These are phyloP conservation scores for Cyanoderma ruficeps DNA, from an alignment of 2,113 vertebrate genomes.

Conservation along the genomic window DNA sequence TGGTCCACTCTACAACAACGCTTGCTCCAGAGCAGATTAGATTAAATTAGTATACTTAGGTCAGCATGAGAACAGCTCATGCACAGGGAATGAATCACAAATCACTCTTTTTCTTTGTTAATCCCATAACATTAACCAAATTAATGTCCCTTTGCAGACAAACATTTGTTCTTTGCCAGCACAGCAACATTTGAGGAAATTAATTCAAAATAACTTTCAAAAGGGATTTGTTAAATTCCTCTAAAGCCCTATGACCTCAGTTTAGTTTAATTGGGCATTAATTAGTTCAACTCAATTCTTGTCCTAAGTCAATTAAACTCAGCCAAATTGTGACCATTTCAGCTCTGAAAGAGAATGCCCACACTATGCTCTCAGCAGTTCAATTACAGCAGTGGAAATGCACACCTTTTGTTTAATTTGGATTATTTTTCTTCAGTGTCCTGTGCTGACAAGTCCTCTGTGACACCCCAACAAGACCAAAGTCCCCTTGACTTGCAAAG, in stretches of 20 bases:
- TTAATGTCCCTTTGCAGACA: constrained; percentile 6
- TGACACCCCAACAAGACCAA: background rate
- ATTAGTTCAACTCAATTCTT: background rate
- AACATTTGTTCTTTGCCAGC: background rate
- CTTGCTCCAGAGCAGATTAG: background rate
- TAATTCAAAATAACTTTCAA: constrained; percentile 35
- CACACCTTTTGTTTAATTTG: background rate
- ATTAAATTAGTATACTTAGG: background rate
- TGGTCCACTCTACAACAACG: background rate
- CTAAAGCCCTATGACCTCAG: background rate
- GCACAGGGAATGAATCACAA: background rate
- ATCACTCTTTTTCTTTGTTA: constrained; percentile 25
- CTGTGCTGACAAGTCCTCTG: background rate
- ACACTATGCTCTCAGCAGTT: background rate
- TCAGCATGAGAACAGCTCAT: background rate
- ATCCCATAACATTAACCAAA: constrained; percentile 26
- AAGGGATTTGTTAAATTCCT: constrained; percentile 30
- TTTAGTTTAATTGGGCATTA: constrained; percentile 33
- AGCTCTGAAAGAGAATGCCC: background rate
- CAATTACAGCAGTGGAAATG: background rate
- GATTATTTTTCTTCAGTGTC: background rate
- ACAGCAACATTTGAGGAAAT: constrained; percentile 4
- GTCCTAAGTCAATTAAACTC: constrained; percentile 31
- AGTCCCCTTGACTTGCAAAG: background rate
- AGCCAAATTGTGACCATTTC: background rate